phyloP scores from a whole-genome alignment of 2,113 vertebrate genomes.

The Picathartes gymnocephalus region DNA sequence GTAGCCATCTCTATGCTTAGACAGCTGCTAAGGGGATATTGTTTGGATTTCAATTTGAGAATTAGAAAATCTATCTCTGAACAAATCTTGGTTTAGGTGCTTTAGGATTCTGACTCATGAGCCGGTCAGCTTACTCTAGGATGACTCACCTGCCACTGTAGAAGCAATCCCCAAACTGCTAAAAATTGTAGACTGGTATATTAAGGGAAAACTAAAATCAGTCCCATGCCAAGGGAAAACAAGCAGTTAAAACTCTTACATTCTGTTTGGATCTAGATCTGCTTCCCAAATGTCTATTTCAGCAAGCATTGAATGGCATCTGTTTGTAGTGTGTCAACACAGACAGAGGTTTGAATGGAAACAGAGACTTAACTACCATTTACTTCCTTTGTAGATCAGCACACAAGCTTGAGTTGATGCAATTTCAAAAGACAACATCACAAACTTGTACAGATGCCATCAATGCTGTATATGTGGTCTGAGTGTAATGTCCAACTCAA shows the following conservation, averaged over 20 bases:
- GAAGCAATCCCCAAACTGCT: neutral
- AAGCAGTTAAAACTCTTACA: neutral
- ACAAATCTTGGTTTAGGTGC: neutral
- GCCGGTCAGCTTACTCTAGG: neutral
- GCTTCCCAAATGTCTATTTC: neutral
- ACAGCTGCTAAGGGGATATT: neutral
- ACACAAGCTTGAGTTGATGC: neutral
- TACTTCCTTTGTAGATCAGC: neutral
- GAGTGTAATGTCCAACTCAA: neutral
- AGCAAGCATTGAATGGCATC: neutral
- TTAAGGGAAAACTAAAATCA: neutral
- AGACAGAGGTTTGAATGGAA: neutral
- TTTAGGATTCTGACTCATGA: conserved; percentile 37
- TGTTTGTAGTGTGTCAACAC: neutral
- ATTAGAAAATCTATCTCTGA: neutral
- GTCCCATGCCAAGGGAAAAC: neutral
- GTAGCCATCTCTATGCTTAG: neutral
- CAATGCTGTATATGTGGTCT: neutral
- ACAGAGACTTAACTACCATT: neutral
- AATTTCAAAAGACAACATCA: neutral
- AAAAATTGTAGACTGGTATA: neutral
- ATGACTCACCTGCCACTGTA: conserved; percentile 25
- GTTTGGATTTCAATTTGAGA: neutral
- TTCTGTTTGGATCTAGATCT: neutral
- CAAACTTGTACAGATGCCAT: neutral